Base-by-base conservation (phyloP, 2,113 vertebrate genomes). In the Tenrec ecaudatus region DNA sequence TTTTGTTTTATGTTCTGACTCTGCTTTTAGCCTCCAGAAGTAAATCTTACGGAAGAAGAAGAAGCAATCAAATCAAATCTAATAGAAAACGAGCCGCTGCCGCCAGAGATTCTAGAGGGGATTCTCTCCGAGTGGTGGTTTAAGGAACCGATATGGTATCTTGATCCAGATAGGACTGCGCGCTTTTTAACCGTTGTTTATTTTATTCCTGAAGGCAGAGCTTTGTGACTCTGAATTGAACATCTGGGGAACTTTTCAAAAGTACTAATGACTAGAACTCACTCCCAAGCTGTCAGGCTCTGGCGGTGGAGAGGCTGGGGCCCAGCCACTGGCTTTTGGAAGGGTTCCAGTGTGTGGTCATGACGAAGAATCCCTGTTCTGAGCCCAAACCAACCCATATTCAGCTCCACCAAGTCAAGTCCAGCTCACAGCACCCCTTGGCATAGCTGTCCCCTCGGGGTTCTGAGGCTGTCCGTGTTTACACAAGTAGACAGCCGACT, bases 131-230 rank as follows among this genome's bases (percentile, higher is more conserved):
- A 98, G 8, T 99, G 98, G 98, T 99, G 99, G 99, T 97, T 97
- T 93, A 96, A 98, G 93, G 99, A 99, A 92, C 99, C 99, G 82
- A 99, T 99, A 97, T 98, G 97, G 99, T 98, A 98, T 60, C 95
- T 87, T 66, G 86, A 82, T 96, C 53, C 80, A 71, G n/a, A 47
- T 47, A 71, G 79, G 12, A 75, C 86, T 92, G 19, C 95, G 77
- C 14, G 78, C 84, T 86, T 68, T 33, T 3, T 86, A 64, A 62
- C 82, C 93, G 88, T 53, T 47, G 27, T 82, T 82, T 94, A 31
- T 40, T 89, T 91, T 92, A 79, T 77, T 94, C 33, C 71, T 86
- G 77, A 88, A 93, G 94, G 43, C 57, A 20, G 6, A 93, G n/a
- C 73, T 2, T 19, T 31, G 3, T 86, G 57, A 64, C 90, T 88